Percentiles rank a stretch among this genome's conserved stretches.
phyloP scores from a whole-genome alignment of 2,113 vertebrate genomes.

The Stegostoma tigrinum region DNA sequence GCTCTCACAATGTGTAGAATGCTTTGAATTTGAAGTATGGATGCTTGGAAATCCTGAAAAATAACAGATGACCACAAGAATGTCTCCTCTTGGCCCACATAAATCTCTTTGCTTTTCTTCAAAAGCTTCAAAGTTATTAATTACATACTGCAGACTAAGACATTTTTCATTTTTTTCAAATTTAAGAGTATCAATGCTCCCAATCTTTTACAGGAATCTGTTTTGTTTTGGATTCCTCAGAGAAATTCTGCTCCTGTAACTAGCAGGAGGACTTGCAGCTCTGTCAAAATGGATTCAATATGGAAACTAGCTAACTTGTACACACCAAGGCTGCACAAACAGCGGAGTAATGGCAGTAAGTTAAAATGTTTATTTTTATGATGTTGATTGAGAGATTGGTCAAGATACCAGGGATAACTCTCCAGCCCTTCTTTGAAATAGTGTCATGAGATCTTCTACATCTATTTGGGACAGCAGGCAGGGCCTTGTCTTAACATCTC shows the following conservation, averaged over 20 bases:
- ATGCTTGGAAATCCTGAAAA: neutral
- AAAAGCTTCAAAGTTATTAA: neutral
- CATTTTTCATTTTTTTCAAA: neutral
- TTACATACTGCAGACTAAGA: neutral
- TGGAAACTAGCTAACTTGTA: neutral
- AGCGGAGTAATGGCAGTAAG: neutral
- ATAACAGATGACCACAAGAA: neutral
- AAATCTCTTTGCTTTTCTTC: neutral
- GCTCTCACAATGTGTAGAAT: neutral
- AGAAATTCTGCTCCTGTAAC: neutral
- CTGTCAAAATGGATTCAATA: neutral
- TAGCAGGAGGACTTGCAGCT: neutral
- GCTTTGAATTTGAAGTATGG: conserved; percentile 21
- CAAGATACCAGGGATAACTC: neutral
- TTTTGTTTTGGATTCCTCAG: neutral
- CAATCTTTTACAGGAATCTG: neutral
- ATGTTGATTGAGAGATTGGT: neutral
- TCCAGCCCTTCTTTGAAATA: no score
- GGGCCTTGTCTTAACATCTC: no score
- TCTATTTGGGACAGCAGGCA: no score
- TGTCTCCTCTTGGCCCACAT: neutral
- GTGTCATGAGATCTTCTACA: no score
- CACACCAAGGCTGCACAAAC: neutral
- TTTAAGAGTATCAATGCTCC: neutral
- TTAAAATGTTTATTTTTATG: neutral